Percentiles rank a stretch among this genome's conserved stretches.
Conservation (phyloP, 2,113 vertebrate genomes). For the Aspiorhynchus laticeps region DNA sequence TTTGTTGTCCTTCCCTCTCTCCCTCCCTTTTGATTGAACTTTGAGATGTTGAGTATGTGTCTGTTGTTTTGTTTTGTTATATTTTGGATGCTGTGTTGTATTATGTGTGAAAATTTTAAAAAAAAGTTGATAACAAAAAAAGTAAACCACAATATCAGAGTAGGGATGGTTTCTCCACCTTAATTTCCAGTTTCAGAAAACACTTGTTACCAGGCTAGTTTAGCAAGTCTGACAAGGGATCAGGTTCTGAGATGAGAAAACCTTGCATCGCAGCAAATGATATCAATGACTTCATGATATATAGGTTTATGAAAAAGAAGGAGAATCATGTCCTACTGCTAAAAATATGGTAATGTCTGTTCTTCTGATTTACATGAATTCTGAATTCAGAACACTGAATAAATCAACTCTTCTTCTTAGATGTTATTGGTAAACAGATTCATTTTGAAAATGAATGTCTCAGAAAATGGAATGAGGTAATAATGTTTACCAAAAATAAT, state of each 20-base stretch:
- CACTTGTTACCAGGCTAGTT: not conserved
- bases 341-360: not conserved
- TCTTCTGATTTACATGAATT: not conserved
- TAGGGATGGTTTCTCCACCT: not conserved
- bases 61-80: too few species aligned
- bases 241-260: not conserved
- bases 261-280: not conserved
- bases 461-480: not conserved
- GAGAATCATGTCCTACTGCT: not conserved
- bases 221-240: not conserved
- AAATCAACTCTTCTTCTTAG: not conserved
- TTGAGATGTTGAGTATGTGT: too few species aligned
- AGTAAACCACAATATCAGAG: not conserved
- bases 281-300: not conserved
- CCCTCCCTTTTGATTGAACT: too few species aligned
- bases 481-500: not conserved
- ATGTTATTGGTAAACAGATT: not conserved
- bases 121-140: too few species aligned
- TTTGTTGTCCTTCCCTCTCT: too few species aligned
- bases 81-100: too few species aligned
- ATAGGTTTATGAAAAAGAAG: not conserved
- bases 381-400: not conserved
- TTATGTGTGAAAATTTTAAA: too few species aligned
- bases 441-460: not conserved
- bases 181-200: not conserved